Evolutionary conservation across 1,140 invertebrate genomes (phyloP).

Genomic region (Drosophila dunni): DNA sequence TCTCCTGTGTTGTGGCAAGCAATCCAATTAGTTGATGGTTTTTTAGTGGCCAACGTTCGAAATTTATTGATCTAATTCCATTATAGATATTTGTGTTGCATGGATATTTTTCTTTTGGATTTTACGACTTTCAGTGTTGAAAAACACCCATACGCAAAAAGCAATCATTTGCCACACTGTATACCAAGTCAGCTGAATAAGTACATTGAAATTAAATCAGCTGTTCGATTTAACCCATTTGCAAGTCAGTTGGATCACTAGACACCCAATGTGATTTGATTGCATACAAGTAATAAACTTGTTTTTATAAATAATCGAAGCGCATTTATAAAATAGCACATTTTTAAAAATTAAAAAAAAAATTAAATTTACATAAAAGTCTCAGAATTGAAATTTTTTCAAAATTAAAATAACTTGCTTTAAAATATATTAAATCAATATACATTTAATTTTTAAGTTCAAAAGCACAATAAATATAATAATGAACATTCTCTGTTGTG

Average conservation of each 20-base stretch:
- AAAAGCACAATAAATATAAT: neutral
- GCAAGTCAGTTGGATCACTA: neutral
- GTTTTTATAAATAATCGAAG: neutral
- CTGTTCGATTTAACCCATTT: constrained; percentile 31
- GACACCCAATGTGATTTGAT: neutral
- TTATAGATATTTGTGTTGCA: constrained; percentile 42
- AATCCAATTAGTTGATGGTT: constrained; percentile 43
- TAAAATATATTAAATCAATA: neutral
- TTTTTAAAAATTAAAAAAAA: neutral
- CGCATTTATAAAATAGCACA: no score
- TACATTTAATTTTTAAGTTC: neutral
- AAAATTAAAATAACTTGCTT: no score
- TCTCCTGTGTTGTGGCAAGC: constrained; percentile 11
- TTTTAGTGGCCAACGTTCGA: constrained; percentile 21
- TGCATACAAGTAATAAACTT: neutral
- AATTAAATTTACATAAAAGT: neutral
- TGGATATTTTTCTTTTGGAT: constrained; percentile 39
- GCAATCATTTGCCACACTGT: constrained; percentile 27
- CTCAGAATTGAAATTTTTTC: no score
- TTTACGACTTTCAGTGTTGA: constrained; percentile 28
- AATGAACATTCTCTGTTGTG: neutral
- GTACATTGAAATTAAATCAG: constrained; percentile 23
- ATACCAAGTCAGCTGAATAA: constrained; percentile 14
- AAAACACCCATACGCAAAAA: constrained; percentile 8
- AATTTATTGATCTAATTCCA: constrained; percentile 52